phyloP scores from a whole-genome alignment of 2,888 invertebrate species.

The Melanargia galathea region DNA sequence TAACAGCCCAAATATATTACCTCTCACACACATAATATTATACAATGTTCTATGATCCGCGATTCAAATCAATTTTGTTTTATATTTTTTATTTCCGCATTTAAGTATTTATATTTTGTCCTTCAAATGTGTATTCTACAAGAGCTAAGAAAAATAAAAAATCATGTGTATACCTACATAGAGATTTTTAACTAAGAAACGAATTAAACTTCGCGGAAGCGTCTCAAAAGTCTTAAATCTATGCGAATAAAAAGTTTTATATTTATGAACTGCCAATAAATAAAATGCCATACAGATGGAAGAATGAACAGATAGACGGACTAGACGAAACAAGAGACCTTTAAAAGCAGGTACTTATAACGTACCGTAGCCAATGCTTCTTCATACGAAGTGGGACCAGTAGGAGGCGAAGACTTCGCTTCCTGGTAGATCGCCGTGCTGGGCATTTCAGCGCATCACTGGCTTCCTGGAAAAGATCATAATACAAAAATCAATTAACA shows the following conservation, averaged over 20 bases:
- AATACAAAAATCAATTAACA: neutral
- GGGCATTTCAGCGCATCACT: conserved; percentile 74
- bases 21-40: too few species aligned
- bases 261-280: conserved; percentile 5
- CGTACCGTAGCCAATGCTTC: conserved; percentile 70
- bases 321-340: too few species aligned
- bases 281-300: too few species aligned
- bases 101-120: too few species aligned
- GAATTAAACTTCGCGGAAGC: conserved; percentile 8
- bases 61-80: neutral
- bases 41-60: too few species aligned
- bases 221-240: neutral
- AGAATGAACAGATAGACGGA: too few species aligned
- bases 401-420: conserved; percentile 67
- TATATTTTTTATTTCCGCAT: neutral
- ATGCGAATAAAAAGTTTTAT: neutral
- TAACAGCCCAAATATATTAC: too few species aligned
- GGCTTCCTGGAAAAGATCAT: conserved; percentile 49
- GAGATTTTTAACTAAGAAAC: neutral
- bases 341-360: neutral
- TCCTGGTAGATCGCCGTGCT: conserved; percentile 66
- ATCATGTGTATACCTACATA: neutral
- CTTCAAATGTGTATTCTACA: neutral
- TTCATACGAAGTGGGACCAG: conserved; percentile 63
- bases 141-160: neutral